Conservation (phyloP, 2,797 vertebrate species). For the Diplodus sargus region DNA sequence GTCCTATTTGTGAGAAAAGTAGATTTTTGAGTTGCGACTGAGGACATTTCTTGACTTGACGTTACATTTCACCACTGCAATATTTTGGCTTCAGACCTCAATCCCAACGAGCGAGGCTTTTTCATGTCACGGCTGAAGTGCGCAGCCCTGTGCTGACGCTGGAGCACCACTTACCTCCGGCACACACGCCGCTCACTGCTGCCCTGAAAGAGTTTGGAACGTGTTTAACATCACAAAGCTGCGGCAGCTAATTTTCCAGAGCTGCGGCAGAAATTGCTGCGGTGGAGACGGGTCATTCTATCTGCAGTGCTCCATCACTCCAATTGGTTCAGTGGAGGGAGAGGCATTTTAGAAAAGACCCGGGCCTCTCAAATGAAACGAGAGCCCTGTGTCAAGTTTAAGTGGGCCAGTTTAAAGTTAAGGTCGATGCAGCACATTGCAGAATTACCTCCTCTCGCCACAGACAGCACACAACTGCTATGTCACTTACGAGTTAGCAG, state of each 20-base stretch:
- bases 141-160: neutral
- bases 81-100: no score
- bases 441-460: constrained; percentile 57
- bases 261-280: constrained; percentile 17
- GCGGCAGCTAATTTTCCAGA: constrained; percentile 31
- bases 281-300: constrained; percentile 31
- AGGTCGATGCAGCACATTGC: constrained; percentile 63
- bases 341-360: constrained; percentile 35
- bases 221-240: constrained; percentile 15
- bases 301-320: constrained; percentile 22
- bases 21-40: no score
- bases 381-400: constrained; percentile 50
- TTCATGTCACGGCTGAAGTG: neutral
- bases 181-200: neutral
- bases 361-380: constrained; percentile 42
- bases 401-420: constrained; percentile 64
- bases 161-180: constrained; percentile 6
- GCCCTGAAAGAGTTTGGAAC: neutral
- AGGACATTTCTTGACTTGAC: no score
- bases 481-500: constrained; percentile 54
- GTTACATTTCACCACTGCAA: no score
- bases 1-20: no score
- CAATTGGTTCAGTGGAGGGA: constrained; percentile 14
- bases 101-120: neutral
- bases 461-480: constrained; percentile 32